Conservation (phyloP, 2,888 invertebrate species). For the Zygothrica quintamaculata region DNA sequence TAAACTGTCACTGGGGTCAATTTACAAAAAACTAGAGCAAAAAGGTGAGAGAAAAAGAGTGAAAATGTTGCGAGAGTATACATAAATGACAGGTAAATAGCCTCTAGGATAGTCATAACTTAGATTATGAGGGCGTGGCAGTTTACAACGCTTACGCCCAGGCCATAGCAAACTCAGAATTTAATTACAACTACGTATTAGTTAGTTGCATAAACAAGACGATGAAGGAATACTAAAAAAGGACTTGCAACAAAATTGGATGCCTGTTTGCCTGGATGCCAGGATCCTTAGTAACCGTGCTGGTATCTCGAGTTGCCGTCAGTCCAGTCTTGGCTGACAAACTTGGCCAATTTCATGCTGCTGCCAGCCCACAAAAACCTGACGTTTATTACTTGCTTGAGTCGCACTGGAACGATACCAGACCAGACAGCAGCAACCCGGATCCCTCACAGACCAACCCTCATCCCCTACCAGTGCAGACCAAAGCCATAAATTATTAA, state of each 20-base stretch:
- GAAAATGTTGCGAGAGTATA: constrained; percentile 3
- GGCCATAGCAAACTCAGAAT: constrained; percentile 55
- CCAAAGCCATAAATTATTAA: constrained; percentile 77
- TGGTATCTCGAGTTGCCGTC: constrained; percentile 52
- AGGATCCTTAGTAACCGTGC: neutral
- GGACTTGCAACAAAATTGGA: constrained; percentile 59
- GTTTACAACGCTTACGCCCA: constrained; percentile 6
- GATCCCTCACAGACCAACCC: constrained; percentile 25
- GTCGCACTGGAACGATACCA: constrained; percentile 2
- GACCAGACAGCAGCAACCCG: constrained; percentile 8
- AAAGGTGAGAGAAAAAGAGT: neutral
- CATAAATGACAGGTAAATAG: constrained; percentile 53
- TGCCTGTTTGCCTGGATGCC: constrained; percentile 15
- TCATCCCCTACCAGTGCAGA: too few species aligned
- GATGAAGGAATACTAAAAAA: neutral
- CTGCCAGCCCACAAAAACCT: constrained; percentile 60
- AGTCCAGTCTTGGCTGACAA: constrained; percentile 55
- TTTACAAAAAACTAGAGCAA: constrained; percentile 42
- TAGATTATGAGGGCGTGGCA: constrained; percentile 9
- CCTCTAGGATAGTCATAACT: constrained; percentile 31
- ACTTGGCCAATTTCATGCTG: constrained; percentile 69
- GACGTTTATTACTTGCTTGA: constrained; percentile 71
- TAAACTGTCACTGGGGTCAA: constrained; percentile 42
- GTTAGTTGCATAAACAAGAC: constrained; percentile 65
- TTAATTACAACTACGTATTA: constrained; percentile 77